Evolutionary conservation across 2,797 vertebrate species (phyloP), one percentile per base, ranked within the genome.

Genomic region (Mycteria americana): DNA sequence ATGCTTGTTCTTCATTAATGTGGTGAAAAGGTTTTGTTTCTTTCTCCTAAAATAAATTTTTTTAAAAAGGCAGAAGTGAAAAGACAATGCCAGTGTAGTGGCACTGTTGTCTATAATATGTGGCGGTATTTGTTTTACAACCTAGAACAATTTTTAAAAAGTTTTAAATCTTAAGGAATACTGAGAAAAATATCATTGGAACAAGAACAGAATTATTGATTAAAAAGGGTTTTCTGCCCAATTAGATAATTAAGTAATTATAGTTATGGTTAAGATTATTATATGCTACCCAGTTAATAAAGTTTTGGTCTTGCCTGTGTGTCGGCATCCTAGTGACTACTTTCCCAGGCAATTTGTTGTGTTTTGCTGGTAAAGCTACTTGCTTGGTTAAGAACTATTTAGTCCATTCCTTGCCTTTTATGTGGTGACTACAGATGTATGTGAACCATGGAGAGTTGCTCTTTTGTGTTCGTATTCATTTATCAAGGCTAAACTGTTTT

Each of bases 401-500:
- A 51, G 70, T 70, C 59, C 33, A 33, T 94, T 93, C 91, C 57
- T 89, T 91, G 77, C 53, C 67, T 93, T 91, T 92, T 79, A 37
- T 86, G 62, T 83, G 72, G 37, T 95, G 62, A 19, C 72, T 89
- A 13, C 51, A 43, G 72, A 75, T 83, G 41, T 75, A 35, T 8
- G 46, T 73, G 89, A 93, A 51, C 41, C 35, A n/a, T 8, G 50
- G 48, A 78, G 92, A 76, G 63, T 31, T 74, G 62, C 62, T 91
- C 82, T 88, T 88, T 93, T 88, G 83, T 96, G 82, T 75, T 90
- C 5, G 0, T 68, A 68, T 41, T 75, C 78, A 86, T 96, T 94
- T 96, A 93, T 96, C 92, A 96, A 72, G 50, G 62, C 69, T 92
- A 89, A 97, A 86, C 89, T 91, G 75, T 91, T 92, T 89, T 95